A percentile compares a stretch with the other conserved stretches of the same genome.
Conservation (phyloP, 2,113 vertebrate species). For the Etia nguti region DNA sequence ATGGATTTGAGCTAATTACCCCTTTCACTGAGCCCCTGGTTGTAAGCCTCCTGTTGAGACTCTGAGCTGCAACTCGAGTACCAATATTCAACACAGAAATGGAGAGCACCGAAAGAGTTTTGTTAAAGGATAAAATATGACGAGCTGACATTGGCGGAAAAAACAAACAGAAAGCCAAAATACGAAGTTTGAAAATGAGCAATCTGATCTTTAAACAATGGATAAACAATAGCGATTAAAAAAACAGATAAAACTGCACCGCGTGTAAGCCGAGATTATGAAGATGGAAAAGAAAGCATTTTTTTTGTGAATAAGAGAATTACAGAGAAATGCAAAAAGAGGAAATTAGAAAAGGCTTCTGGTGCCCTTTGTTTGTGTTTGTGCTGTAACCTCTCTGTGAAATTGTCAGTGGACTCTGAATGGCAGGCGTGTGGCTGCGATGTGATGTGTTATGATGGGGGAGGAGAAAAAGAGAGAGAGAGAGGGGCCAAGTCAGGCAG, state of each 20-base stretch:
- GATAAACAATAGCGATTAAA: background rate
- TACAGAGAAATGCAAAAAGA: background rate
- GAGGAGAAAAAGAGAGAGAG: conserved; percentile 37
- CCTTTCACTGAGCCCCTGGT: conserved; percentile 10
- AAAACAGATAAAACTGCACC: background rate
- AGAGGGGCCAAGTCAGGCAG: conserved; percentile 17
- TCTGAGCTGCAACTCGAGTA: background rate
- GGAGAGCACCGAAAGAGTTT: background rate
- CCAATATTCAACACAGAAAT: background rate
- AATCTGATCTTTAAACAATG: background rate
- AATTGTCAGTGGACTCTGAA: conserved; percentile 60
- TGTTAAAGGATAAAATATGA: background rate
- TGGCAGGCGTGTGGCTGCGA: conserved; percentile 52
- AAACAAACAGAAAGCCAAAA: background rate
- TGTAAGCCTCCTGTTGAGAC: conserved; percentile 2
- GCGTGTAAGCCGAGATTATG: background rate
- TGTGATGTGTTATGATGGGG: conserved; percentile 60
- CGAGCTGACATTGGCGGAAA: background rate
- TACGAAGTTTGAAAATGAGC: background rate
- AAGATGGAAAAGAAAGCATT: background rate
- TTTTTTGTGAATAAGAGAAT: background rate
- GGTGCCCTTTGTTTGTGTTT: background rate
- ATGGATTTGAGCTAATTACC: conserved; percentile 61
- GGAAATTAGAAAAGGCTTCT: background rate
- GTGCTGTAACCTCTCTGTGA: conserved; percentile 50